phyloP scores from a whole-genome alignment of 2,888 invertebrate species.

The Xanthia togata region DNA sequence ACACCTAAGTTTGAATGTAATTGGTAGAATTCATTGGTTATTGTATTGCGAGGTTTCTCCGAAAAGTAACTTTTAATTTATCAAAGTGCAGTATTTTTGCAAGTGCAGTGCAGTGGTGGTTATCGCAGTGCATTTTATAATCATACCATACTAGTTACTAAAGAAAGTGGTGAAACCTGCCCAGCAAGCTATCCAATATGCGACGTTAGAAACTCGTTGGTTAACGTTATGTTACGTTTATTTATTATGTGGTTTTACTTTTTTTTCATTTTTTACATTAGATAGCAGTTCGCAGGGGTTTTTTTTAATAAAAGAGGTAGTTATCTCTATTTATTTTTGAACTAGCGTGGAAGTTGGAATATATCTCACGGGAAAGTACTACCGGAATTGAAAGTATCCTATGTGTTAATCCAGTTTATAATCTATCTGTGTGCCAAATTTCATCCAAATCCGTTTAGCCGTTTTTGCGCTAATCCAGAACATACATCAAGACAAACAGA shows the following conservation, averaged over 20 bases:
- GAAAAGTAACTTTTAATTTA: conserved; percentile 16
- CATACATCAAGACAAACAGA: not conserved
- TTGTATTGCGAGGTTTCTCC: not conserved
- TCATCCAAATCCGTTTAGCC: not conserved
- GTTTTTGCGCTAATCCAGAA: not conserved
- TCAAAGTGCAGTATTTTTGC: conserved; percentile 13
- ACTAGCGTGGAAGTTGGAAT: not conserved
- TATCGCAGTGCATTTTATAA: conserved; percentile 48
- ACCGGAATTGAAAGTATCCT: not conserved
- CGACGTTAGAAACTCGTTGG: conserved; percentile 57
- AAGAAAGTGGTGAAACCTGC: conserved; percentile 61
- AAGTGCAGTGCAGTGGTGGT: conserved; percentile 32
- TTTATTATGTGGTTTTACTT: conserved; percentile 25
- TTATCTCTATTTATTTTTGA: not conserved
- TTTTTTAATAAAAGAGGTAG: not conserved
- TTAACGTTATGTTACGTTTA: conserved; percentile 30
- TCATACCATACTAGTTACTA: conserved; percentile 39
- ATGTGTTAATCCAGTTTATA: not conserved
- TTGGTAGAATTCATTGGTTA: conserved; percentile 31
- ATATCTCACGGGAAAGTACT: not conserved
- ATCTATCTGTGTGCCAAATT: not conserved
- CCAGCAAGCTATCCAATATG: conserved; percentile 42
- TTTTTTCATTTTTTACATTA: conserved; percentile 23
- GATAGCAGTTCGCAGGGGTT: not conserved
- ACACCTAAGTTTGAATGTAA: conserved; percentile 16